Evolutionary conservation across 2,888 invertebrate species (phyloP).

Genomic region (Dioctria rufipes): DNA sequence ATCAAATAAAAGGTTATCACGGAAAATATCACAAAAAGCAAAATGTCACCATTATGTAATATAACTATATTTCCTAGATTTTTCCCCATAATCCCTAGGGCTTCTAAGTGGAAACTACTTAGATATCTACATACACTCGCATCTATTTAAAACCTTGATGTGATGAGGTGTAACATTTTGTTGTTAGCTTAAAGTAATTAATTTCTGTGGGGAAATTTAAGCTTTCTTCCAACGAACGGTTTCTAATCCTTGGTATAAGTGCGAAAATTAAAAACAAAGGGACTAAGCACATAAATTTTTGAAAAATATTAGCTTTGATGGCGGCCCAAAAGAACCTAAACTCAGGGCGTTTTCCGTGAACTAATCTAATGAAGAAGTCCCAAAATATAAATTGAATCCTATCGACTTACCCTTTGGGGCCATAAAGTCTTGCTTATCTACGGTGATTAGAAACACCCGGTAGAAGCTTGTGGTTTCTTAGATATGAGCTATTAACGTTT

Average conservation of each 20-base stretch:
- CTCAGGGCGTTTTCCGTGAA: slow-evolving; percentile 13
- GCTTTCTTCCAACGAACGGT: slow-evolving; percentile 18
- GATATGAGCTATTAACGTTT: background rate
- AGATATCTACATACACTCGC: too few relatives aligned
- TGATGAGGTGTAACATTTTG: too few relatives aligned
- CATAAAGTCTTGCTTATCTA: slow-evolving; percentile 15
- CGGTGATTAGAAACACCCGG: slow-evolving; percentile 15
- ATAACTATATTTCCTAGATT: too few relatives aligned
- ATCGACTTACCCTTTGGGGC: slow-evolving; percentile 20
- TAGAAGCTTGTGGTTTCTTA: too few relatives aligned
- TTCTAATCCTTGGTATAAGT: too few relatives aligned
- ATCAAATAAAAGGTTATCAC: too few relatives aligned
- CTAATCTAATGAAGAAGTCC: slow-evolving; percentile 32
- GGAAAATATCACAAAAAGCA: too few relatives aligned
- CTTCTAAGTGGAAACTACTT: too few relatives aligned
- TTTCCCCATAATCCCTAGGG: too few relatives aligned
- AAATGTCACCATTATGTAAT: too few relatives aligned
- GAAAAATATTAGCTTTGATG: slow-evolving; percentile 18
- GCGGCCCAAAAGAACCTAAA: background rate
- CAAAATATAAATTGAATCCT: slow-evolving; percentile 28
- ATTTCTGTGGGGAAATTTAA: slow-evolving; percentile 7
- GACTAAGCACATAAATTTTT: slow-evolving; percentile 14
- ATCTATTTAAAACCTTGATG: too few relatives aligned
- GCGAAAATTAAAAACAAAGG: slow-evolving; percentile 22
- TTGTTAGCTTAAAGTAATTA: too few relatives aligned